phyloP scores from a whole-genome alignment of 2,113 vertebrate species.

The Macaca mulatta region DNA sequence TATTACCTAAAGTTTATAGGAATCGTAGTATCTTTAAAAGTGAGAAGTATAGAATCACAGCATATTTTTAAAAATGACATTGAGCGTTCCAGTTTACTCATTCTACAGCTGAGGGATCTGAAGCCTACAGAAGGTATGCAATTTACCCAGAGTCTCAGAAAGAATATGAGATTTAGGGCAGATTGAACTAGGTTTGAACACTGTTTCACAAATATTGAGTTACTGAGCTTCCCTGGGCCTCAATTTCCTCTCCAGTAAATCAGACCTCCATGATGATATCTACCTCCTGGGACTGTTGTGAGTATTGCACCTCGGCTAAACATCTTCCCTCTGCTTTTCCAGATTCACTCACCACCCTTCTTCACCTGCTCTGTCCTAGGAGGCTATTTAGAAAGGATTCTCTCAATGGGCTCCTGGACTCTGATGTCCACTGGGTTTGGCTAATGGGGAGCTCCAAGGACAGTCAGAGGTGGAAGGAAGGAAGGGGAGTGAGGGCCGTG shows the following conservation, averaged over 20 bases:
- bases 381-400: background rate
- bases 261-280: accelerated
- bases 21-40: background rate
- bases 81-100: background rate
- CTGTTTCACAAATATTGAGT: accelerated
- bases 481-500: background rate
- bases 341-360: background rate
- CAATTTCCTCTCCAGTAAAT: background rate
- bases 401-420: background rate
- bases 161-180: accelerated
- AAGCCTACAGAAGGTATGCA: background rate
- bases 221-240: background rate
- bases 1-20: background rate
- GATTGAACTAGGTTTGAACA: background rate
- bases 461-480: background rate
- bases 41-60: background rate
- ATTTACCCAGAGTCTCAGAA: background rate
- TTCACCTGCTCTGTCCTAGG: background rate
- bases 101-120: background rate
- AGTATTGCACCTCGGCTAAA: accelerated
- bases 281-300: too few relatives aligned
- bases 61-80: background rate
- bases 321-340: background rate
- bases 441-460: background rate
- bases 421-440: background rate